phyloP scores from a whole-genome alignment of 2,113 vertebrate genomes.

The Lynx canadensis region DNA sequence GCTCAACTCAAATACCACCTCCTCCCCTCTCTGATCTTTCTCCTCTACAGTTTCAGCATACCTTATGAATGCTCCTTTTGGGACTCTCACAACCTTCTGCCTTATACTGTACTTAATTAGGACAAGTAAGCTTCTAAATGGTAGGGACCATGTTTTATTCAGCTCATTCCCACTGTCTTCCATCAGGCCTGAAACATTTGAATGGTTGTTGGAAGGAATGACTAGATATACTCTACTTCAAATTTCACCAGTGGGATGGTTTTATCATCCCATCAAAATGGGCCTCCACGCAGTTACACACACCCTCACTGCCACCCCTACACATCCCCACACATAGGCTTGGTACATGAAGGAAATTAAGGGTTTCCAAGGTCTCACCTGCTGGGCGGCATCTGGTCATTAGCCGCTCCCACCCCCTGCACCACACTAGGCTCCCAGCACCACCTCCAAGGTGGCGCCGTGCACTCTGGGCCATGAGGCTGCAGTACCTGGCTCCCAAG shows the following conservation, averaged over 20 bases:
- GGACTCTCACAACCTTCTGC: background rate
- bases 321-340: background rate
- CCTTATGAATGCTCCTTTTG: background rate
- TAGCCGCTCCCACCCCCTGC: background rate
- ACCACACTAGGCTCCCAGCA: background rate
- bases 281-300: background rate
- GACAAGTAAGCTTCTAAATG: background rate
- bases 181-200: background rate
- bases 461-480: background rate
- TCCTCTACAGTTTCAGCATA: background rate
- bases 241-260: background rate
- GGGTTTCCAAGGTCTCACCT: background rate
- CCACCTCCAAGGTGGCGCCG: background rate
- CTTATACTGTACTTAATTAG: conserved; percentile 8
- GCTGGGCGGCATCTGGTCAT: background rate
- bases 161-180: background rate
- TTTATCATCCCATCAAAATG: conserved; percentile 37
- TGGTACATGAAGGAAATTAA: background rate
- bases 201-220: conserved; percentile 26
- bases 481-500: conserved; percentile 94
- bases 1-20: background rate
- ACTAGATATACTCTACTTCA: background rate
- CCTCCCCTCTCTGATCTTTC: background rate
- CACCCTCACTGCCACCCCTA: background rate
- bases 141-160: background rate